phyloP scores from a whole-genome alignment of 2,113 vertebrate species.

The Cephalopterus ornatus region DNA sequence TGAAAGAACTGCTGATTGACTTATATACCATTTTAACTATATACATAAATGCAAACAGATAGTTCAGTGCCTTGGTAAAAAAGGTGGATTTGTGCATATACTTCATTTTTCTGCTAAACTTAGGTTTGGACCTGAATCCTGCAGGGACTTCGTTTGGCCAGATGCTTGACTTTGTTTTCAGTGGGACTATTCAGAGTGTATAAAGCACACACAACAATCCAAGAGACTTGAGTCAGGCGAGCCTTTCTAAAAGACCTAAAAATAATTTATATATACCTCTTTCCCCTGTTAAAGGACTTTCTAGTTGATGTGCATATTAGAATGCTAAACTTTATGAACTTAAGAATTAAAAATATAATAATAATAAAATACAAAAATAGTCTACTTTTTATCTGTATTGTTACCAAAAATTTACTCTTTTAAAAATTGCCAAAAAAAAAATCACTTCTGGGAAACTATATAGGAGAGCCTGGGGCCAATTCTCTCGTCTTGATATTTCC shows the following conservation, averaged over 20 bases:
- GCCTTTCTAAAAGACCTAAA: background rate
- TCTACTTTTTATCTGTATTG: slow-evolving; percentile 52
- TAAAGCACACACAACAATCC: background rate
- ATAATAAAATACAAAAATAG: slow-evolving; percentile 6
- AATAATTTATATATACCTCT: background rate
- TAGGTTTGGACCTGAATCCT: background rate
- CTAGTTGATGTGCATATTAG: background rate
- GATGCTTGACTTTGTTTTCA: slow-evolving; percentile 1
- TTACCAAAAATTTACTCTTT: slow-evolving; percentile 69
- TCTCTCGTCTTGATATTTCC: slow-evolving; percentile 72
- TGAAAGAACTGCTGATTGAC: background rate
- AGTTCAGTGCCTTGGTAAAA: background rate
- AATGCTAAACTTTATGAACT: background rate
- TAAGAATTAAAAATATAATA: background rate
- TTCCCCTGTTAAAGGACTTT: background rate
- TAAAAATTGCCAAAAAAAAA: slow-evolving; percentile 71
- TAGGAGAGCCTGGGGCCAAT: slow-evolving; percentile 63
- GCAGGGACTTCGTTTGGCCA: background rate
- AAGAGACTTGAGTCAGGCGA: background rate
- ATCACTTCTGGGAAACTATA: slow-evolving; percentile 75
- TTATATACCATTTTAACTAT: background rate
- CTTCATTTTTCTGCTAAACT: background rate
- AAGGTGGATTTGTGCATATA: background rate
- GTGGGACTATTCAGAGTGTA: background rate
- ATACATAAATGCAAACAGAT: background rate